phyloP scores from a whole-genome alignment of 1,140 invertebrate species.

The Kradibia gibbosae region DNA sequence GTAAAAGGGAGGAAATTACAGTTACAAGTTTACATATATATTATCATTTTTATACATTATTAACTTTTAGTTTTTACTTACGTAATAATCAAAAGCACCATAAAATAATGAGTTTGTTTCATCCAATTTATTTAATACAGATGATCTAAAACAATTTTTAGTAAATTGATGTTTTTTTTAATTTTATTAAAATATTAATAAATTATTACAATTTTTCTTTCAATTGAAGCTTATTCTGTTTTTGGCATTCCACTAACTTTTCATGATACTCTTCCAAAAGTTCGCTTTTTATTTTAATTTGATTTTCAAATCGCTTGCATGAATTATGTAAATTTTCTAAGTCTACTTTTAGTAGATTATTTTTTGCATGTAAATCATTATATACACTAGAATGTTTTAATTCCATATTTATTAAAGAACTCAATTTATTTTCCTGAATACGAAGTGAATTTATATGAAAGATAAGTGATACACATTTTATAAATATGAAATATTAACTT shows the following conservation, averaged over 20 bases:
- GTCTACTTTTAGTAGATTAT: slow-evolving; percentile 39
- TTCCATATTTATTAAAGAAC: slow-evolving; percentile 29
- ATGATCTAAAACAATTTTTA: background rate
- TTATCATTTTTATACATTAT: background rate
- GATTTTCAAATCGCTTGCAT: slow-evolving; percentile 31
- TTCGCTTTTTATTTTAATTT: slow-evolving; percentile 36
- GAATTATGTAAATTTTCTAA: slow-evolving; percentile 44
- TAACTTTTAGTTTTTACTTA: slow-evolving; percentile 6
- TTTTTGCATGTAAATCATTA: slow-evolving; percentile 33
- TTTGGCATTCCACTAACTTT: slow-evolving; percentile 19
- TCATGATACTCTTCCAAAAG: slow-evolving; percentile 37
- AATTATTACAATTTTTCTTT: slow-evolving; percentile 36
- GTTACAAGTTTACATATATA: background rate
- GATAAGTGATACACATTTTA: background rate
- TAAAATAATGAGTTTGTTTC: slow-evolving; percentile 21
- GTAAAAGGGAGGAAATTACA: no score
- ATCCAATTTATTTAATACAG: slow-evolving; percentile 17
- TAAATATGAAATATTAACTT: background rate
- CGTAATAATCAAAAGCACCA: slow-evolving; percentile 33
- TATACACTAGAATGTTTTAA: slow-evolving; percentile 38
- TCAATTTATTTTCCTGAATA: slow-evolving; percentile 25
- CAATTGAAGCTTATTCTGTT: background rate
- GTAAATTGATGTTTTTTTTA: background rate
- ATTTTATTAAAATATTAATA: background rate
- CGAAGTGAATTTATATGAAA: background rate